phyloP scores from a whole-genome alignment of 30 jellyfish, hydroid and myxozoan genomes.

The Aurelia coerulea region DNA sequence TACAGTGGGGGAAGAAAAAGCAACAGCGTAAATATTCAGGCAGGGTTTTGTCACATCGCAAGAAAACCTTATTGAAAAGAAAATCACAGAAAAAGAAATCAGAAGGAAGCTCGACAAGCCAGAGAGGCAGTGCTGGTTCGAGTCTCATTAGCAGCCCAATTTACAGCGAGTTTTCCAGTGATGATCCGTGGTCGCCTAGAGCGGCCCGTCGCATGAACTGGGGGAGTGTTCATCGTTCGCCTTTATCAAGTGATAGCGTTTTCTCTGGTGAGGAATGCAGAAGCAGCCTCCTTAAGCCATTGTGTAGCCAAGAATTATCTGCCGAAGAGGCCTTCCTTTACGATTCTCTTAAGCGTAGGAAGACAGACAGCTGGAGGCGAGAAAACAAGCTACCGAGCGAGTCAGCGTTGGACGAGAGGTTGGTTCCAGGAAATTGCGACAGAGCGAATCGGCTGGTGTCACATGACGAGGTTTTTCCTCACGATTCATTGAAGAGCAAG shows the following conservation, averaged over 20 bases:
- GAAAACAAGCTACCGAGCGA: no score
- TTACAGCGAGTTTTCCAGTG: constrained; percentile 35
- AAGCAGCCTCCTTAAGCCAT: not conserved
- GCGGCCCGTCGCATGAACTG: not conserved
- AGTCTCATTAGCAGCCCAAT: constrained; percentile 20
- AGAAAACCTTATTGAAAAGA: not conserved
- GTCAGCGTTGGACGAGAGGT: no score
- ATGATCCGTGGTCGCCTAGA: constrained; percentile 16
- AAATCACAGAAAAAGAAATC: not conserved
- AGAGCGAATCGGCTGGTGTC: not conserved
- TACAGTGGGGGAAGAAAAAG: constrained; percentile 44
- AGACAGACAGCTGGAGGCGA: no score
- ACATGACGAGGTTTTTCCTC: not conserved
- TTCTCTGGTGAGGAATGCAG: constrained; percentile 22
- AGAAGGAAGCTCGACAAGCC: not conserved
- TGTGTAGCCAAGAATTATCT: constrained; percentile 25
- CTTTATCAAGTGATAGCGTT: constrained; percentile 27
- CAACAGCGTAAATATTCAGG: not conserved
- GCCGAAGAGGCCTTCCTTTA: constrained; percentile 21
- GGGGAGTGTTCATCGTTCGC: not conserved
- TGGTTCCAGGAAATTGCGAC: not conserved
- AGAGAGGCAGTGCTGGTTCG: not conserved
- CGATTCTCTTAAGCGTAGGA: constrained; percentile 20
- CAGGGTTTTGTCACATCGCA: constrained; percentile 15
- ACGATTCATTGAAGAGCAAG: constrained; percentile 5